Conservation (phyloP, 2,888 invertebrate genomes). For the Aromia moschata region DNA sequence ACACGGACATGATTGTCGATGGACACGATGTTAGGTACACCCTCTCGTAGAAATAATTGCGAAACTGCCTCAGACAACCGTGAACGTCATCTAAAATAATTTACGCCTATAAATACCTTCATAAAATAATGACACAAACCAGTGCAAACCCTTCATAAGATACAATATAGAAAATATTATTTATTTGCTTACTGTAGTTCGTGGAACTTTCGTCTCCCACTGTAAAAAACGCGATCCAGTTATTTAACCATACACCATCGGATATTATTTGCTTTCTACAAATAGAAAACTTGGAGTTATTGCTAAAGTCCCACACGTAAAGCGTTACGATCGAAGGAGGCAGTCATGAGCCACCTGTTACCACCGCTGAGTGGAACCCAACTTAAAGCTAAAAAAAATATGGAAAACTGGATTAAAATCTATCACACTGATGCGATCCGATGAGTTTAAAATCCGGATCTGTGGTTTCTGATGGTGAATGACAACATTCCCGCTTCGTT, state of each 20-base stretch:
- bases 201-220: slow-evolving; percentile 60
- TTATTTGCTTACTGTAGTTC: slow-evolving; percentile 50
- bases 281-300: slow-evolving; percentile 55
- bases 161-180: no score
- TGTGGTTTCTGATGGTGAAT: no score
- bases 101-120: no score
- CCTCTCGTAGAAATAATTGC: slow-evolving; percentile 43
- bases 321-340: slow-evolving; percentile 74
- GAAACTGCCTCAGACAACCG: slow-evolving; percentile 20
- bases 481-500: no score
- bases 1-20: slow-evolving; percentile 59
- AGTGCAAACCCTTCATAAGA: no score
- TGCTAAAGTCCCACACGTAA: slow-evolving; percentile 76
- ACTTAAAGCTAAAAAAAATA: slow-evolving; percentile 56
- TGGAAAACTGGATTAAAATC: no score
- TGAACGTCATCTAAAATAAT: slow-evolving; percentile 31
- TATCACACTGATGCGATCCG: no score
- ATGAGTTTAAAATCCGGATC: no score
- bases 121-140: no score
- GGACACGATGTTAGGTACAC: slow-evolving; percentile 57
- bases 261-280: slow-evolving; percentile 61
- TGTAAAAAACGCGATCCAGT: slow-evolving; percentile 65
- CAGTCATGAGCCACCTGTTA: slow-evolving; percentile 72
- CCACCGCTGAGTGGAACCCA: slow-evolving; percentile 65
- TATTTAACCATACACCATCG: slow-evolving; percentile 65